These are phyloP conservation scores for Acromyrmex charruanus DNA, from an alignment of 1,140 invertebrate genomes.

Conservation along the genomic window DNA sequence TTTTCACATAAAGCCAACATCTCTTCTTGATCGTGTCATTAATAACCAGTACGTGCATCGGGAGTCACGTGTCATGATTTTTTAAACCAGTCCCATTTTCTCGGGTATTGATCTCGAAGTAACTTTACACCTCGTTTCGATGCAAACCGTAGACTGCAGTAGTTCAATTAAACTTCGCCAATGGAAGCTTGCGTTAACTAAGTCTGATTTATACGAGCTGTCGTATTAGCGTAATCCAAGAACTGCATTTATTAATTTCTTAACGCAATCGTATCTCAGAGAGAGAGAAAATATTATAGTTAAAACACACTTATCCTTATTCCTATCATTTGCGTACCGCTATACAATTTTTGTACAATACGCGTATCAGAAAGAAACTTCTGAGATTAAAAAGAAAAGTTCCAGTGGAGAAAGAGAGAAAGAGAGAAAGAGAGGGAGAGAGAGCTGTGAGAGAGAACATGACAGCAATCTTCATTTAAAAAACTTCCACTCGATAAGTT, in stretches of 20 bases:
- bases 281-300: not conserved
- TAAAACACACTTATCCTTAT: not conserved
- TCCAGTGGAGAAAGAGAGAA: not conserved
- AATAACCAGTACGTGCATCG: slow-evolving; percentile 7
- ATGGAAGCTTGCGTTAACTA: not conserved
- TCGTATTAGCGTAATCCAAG: not conserved
- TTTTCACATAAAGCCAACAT: not conserved
- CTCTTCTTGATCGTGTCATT: not conserved
- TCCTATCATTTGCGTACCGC: not conserved
- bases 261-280: not conserved
- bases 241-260: not conserved
- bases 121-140: slow-evolving; percentile 18
- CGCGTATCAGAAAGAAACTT: not conserved
- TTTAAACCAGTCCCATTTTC: slow-evolving; percentile 29
- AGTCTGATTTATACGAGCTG: slow-evolving; percentile 4
- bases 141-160: not conserved
- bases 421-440: not conserved
- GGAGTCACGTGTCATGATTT: slow-evolving; percentile 18
- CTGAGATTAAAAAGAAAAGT: not conserved
- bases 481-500: slow-evolving; percentile 18
- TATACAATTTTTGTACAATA: not conserved
- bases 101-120: slow-evolving; percentile 31
- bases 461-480: not conserved
- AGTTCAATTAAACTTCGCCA: slow-evolving; percentile 33
- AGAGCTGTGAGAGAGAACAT: too few species aligned